phyloP scores from a whole-genome alignment of 2,888 invertebrate species.

The Apodemia zela region DNA sequence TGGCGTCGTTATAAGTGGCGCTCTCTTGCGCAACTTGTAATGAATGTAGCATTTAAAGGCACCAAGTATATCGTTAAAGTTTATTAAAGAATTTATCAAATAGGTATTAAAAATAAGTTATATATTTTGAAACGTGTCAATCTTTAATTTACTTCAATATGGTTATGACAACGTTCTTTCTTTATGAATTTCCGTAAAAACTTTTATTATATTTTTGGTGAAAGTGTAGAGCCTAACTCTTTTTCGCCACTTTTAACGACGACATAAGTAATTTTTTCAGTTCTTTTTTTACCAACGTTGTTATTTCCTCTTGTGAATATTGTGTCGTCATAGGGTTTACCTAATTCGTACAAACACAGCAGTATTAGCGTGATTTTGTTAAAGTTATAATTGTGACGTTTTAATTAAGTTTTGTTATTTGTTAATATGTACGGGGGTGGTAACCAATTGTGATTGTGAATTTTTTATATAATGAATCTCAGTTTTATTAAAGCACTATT shows the following conservation, averaged over 20 bases:
- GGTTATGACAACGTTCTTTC: not conserved
- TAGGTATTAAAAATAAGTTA: not conserved
- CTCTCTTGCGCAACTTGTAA: conserved; percentile 9
- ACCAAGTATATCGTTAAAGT: conserved; percentile 5
- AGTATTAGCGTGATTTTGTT: conserved; percentile 81
- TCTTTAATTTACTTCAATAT: not conserved
- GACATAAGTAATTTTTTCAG: conserved; percentile 19
- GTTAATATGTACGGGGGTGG: conserved; percentile 58
- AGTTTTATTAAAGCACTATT: conserved; percentile 27
- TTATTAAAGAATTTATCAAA: conserved; percentile 3
- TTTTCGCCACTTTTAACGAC: conserved; percentile 14
- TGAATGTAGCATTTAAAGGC: conserved; percentile 4
- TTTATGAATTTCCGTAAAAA: not conserved
- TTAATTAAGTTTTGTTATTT: conserved; percentile 77
- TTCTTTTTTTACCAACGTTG: conserved; percentile 23
- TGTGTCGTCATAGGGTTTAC: conserved; percentile 58
- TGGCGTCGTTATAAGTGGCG: conserved; percentile 17
- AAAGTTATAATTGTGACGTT: conserved; percentile 74
- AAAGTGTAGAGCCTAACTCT: not conserved
- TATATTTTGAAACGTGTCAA: not conserved
- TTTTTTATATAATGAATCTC: conserved; percentile 27
- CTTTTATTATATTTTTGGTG: not conserved
- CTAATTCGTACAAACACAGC: conserved; percentile 79
- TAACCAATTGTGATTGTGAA: conserved; percentile 20
- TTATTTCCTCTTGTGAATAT: conserved; percentile 59